Evolutionary conservation across 2,797 vertebrate species (phyloP), one percentile per base, ranked within the genome.

Genomic region (Oceanodroma leucorhoa): DNA sequence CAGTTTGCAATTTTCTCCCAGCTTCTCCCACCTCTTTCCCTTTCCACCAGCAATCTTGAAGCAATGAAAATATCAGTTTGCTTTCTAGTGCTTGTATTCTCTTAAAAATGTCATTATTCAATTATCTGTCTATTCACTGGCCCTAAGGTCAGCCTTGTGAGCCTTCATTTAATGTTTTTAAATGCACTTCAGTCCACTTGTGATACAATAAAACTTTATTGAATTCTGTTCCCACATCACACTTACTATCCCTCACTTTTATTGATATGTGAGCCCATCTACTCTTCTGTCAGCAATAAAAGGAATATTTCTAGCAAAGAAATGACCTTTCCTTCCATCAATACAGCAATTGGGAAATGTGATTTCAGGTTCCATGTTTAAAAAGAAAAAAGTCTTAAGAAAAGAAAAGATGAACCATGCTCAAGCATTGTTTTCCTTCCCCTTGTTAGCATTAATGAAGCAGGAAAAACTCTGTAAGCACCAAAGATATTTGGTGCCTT

Each of bases 171-270:
- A 85, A 94, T 79, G 95, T 85, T 95, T 97, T 95, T 89, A 96
- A 95, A 93, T 82, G 87, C 86, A 94, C 71, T 94, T 96, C 70
- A 86, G 91, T 88, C 77, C 82, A 95, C 89, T 65, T 90, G 83
- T 91, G 87, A 96, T 89, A 91, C 64, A 97, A 95, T 93, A 87
- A 97, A 97, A 94, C 58, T 96, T 94, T 89, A 89, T 92, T 96
- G 84, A 96, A 94, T 95, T 94, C 96, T 95, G 94, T 55, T 96
- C 93, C 89, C 94, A 38, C 57, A 91, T 94, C 92, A 86, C 66
- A 53, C 92, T 76, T 81, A 79, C 82, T 58, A 87, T 91, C 64
- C 32, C 93, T 97, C 77, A 80, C 81, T 95, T 95, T 93, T 94
- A 95, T 82, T 89, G 62, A 96, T 90, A 95, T 54, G 40, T 90